phyloP scores from a whole-genome alignment of 2,797 vertebrate species.

The Melopsittacus undulatus region DNA sequence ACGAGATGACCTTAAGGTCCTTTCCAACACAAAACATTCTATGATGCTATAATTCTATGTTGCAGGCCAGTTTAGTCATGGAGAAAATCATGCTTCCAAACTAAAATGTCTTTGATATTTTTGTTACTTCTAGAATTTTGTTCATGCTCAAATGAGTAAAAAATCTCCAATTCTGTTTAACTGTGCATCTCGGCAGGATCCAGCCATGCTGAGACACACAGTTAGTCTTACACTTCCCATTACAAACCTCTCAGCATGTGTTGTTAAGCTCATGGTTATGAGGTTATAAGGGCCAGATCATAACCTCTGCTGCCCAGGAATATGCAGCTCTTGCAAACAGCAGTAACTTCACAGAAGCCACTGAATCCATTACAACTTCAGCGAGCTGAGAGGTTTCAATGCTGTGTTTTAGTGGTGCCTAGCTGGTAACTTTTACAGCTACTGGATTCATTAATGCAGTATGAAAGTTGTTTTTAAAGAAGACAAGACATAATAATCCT shows the following conservation, averaged over 20 bases:
- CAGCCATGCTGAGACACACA: not conserved
- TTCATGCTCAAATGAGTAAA: not conserved
- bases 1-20: not conserved
- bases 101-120: not conserved
- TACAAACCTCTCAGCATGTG: not conserved
- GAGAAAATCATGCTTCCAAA: not conserved
- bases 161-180: not conserved
- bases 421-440: not conserved
- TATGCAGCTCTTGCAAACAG: rapidly evolving
- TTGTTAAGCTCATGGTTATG: not conserved
- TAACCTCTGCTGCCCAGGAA: not conserved
- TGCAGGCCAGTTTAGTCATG: not conserved
- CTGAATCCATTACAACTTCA: not conserved
- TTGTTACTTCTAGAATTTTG: not conserved
- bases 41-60: not conserved
- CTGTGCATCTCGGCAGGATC: not conserved
- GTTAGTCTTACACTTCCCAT: not conserved
- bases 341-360: not conserved
- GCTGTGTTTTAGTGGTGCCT: not conserved
- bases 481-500: not conserved
- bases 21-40: not conserved
- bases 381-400: not conserved
- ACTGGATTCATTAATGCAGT: not conserved
- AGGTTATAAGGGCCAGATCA: not conserved
- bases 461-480: not conserved